Percentiles rank a stretch among this genome's conserved stretches.
Conservation (phyloP, 2,888 invertebrate genomes). For the Campoplex nolae region DNA sequence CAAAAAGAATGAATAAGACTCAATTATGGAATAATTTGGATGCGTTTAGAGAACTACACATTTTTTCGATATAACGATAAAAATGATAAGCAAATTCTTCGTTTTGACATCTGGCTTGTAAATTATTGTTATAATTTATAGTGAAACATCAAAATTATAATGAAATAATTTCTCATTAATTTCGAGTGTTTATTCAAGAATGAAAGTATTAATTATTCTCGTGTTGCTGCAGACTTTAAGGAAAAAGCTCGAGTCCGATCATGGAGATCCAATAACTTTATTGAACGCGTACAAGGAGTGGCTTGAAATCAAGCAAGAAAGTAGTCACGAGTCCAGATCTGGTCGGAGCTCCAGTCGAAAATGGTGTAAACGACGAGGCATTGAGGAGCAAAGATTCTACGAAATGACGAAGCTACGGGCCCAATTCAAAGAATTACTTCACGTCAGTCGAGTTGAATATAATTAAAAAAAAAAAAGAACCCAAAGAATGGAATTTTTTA, state of each 20-base stretch:
- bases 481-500: neutral
- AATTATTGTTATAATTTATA: too few species aligned
- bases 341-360: conserved; percentile 85
- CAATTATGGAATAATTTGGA: too few species aligned
- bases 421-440: conserved; percentile 94
- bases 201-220: neutral
- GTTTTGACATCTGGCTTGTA: too few species aligned
- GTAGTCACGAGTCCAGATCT: conserved; percentile 77
- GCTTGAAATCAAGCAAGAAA: conserved; percentile 91
- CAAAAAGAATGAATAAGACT: too few species aligned
- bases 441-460: conserved; percentile 84
- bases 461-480: neutral
- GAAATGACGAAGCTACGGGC: conserved; percentile 97
- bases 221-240: conserved; percentile 87
- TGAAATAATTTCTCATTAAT: neutral
- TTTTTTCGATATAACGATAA: too few species aligned
- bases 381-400: conserved; percentile 98
- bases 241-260: conserved; percentile 94
- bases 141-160: too few species aligned
- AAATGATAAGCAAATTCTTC: too few species aligned
- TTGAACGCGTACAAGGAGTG: conserved; percentile 95
- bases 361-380: conserved; percentile 95
- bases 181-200: neutral
- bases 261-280: conserved; percentile 97
- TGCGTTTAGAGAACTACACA: too few species aligned